These are phyloP conservation scores for Labeo catla DNA, from an alignment of 2,113 vertebrate species.

Conservation along the genomic window DNA sequence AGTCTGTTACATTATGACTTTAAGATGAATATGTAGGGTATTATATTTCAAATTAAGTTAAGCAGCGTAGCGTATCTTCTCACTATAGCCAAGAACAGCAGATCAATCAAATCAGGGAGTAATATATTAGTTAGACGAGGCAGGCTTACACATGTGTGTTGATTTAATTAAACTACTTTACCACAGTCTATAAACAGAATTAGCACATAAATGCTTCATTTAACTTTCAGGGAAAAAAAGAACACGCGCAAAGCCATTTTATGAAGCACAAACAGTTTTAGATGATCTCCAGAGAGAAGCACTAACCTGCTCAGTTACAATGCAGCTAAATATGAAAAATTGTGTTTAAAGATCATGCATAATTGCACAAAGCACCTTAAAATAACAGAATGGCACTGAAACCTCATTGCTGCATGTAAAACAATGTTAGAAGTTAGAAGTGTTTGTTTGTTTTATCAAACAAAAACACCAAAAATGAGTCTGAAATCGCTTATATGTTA, in stretches of 20 bases:
- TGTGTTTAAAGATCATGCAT: not conserved
- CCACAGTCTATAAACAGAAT: slow-evolving; percentile 7
- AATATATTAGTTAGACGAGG: slow-evolving; percentile 16
- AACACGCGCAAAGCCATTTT: not conserved
- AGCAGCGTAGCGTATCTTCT: not conserved
- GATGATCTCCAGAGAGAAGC: not conserved
- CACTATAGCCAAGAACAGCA: slow-evolving; percentile 10
- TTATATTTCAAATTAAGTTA: slow-evolving; percentile 30
- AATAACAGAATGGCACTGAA: not conserved
- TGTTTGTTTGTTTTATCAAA: not conserved
- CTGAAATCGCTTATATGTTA: not conserved
- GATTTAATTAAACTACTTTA: slow-evolving; percentile 31
- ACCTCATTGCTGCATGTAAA: not conserved
- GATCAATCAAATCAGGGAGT: slow-evolving; percentile 23
- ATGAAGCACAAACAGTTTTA: not conserved
- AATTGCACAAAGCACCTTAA: not conserved
- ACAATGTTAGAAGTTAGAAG: not conserved
- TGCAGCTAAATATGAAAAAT: not conserved
- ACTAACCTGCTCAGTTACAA: not conserved
- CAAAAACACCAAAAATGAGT: not conserved
- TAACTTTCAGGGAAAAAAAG: not conserved
- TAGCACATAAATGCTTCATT: slow-evolving; percentile 4
- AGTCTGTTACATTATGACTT: not conserved
- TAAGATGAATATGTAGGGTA: slow-evolving; percentile 5
- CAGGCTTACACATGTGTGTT: not conserved